Percentiles rank a stretch among this genome's conserved stretches.
These are phyloP conservation scores for Drosophila kanekoi DNA, from an alignment of 2,888 invertebrate species.

Conservation along the genomic window DNA sequence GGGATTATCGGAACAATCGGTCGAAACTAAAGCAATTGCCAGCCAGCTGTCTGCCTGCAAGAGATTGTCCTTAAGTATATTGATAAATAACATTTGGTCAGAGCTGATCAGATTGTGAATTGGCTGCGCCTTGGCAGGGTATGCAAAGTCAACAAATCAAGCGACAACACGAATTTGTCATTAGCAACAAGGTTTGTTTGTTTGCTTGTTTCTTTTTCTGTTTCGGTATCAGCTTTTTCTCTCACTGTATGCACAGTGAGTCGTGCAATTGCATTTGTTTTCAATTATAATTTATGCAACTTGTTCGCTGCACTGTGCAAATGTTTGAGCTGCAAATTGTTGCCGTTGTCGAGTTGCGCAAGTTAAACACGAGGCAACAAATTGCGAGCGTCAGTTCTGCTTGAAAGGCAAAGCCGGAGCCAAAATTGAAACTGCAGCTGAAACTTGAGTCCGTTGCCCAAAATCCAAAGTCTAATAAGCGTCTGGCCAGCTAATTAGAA, in stretches of 20 bases:
- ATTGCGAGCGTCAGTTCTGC: conserved; percentile 14
- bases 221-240: conserved; percentile 11
- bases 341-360: conserved; percentile 27
- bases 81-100: neutral
- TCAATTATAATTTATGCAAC: conserved; percentile 70
- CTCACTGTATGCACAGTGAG: conserved; percentile 39
- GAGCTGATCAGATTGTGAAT: neutral
- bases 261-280: conserved; percentile 63
- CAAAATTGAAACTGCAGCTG: conserved; percentile 32
- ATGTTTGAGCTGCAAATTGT: conserved; percentile 55
- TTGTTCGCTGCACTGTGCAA: conserved; percentile 61
- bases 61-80: too few species aligned
- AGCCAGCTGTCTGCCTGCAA: too few species aligned
- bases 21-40: too few species aligned
- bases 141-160: conserved; percentile 28
- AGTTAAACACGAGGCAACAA: conserved; percentile 25
- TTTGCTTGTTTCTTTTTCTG: conserved; percentile 9
- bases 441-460: conserved; percentile 55
- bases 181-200: conserved; percentile 55
- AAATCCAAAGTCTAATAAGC: conserved; percentile 63
- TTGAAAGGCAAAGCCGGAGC: conserved; percentile 2
- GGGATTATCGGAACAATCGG: too few species aligned
- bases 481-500: conserved; percentile 73
- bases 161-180: conserved; percentile 68
- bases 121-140: conserved; percentile 3